Evolutionary conservation across 2,888 invertebrate species (phyloP), one percentile per base, ranked within the genome.

Genomic region (Plagodis dolabraria): DNA sequence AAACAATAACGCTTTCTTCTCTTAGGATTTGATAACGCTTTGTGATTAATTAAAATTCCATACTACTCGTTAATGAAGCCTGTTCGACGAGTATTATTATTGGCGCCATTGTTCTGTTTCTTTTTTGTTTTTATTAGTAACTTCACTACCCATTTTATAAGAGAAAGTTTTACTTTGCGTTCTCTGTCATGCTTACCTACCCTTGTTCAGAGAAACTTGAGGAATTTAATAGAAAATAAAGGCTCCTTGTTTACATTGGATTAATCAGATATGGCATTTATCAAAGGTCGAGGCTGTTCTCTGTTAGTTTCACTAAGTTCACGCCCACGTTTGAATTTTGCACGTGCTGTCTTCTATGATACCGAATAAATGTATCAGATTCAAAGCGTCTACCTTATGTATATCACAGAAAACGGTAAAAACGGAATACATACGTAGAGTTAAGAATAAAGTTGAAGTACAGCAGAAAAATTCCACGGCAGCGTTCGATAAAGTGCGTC

Each of bases 21-120:
- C 22, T 22, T 22, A 22, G 22, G 22, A 22, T 22, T 22, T 22
- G 22, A 22, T 22, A 10, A 40, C 5, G 10, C 10, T 40, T 40
- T 40, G 5, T 10, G 10, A 10, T 40, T 40, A 10, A 7, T 40
- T 10, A 10, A 10, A 10, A 40, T 40, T 40, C 8, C 40, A 40
- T 40, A 7, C 9, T 8, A 36, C 36, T 36, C 36, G 1, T 36
- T 36, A 8, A 72, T 64, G 65, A 69, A 63, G 70, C 68, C 69
- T 70, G 69, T 72, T 71, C 69, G 70, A 64, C 22, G 22, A 22
- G 22, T 22, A 22, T 22, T 22, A 22, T 22, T 22, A 1, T 67
- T 65, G 60, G 53, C 72, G 69, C 65, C 65, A 70, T 71, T 78
- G 77, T 79, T 74, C 68, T 70, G 58, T 72, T 67, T 77, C 76